These are phyloP conservation scores for Metopolophium dirhodum DNA, from an alignment of 1,140 invertebrate genomes.

Conservation along the genomic window DNA sequence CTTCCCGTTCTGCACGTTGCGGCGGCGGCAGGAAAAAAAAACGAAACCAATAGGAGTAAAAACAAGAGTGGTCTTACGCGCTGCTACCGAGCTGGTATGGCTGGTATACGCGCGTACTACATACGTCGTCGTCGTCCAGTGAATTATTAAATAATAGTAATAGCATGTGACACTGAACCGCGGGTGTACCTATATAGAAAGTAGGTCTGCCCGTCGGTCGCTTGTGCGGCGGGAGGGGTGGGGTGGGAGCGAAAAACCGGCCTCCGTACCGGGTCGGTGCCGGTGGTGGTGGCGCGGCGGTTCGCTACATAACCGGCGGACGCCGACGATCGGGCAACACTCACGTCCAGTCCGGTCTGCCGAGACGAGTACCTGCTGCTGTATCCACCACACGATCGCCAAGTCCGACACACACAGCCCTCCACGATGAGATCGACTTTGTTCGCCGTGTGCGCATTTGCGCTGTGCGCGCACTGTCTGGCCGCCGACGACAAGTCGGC, in stretches of 20 bases:
- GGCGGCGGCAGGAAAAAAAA: neutral
- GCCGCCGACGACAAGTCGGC: neutral
- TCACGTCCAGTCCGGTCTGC: neutral
- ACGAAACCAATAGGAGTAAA: neutral
- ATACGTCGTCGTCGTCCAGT: too few relatives aligned
- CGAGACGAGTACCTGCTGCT: neutral
- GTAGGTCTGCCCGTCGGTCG: conserved; percentile 26
- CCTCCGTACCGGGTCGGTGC: neutral
- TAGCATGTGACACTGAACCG: conserved; percentile 22
- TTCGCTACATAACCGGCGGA: conserved; percentile 22
- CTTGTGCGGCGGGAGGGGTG: neutral
- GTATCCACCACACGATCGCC: neutral
- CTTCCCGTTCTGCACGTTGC: neutral
- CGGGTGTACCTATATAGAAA: neutral
- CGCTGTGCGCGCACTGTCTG: conserved; percentile 14
- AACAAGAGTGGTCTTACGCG: neutral
- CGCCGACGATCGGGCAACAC: neutral
- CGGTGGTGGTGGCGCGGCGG: neutral
- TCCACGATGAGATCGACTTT: neutral
- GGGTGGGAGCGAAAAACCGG: conserved; percentile 36
- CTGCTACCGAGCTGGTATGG: too few relatives aligned
- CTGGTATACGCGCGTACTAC: too few relatives aligned
- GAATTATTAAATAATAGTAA: neutral
- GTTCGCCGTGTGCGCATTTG: conserved; percentile 29
- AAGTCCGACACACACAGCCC: neutral